Conservation (phyloP, 2,113 vertebrate genomes). For the Odontophorus gujanensis region DNA sequence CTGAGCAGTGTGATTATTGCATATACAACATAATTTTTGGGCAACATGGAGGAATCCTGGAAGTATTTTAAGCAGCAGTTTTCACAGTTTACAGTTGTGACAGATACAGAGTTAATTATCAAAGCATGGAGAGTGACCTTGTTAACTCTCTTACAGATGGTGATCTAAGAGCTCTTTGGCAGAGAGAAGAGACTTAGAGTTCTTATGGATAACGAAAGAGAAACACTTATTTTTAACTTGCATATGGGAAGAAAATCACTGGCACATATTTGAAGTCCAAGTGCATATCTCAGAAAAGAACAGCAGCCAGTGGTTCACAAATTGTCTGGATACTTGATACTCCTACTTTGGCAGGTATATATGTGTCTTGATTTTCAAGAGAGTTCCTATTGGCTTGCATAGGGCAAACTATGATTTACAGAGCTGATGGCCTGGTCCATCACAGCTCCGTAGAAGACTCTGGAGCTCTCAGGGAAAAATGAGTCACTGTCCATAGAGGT, state of each 20-base stretch:
- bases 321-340: neutral
- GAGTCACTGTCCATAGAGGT: no score
- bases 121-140: neutral
- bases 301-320: neutral
- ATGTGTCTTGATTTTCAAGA: neutral
- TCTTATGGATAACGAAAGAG: neutral
- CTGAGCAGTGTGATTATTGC: neutral
- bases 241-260: neutral
- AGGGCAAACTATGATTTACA: neutral
- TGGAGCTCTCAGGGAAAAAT: neutral
- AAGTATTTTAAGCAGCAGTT: constrained; percentile 39
- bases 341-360: neutral
- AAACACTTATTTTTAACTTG: neutral
- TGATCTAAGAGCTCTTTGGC: neutral
- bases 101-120: constrained; percentile 11
- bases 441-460: neutral
- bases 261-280: neutral
- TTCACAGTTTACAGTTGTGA: constrained; percentile 35
- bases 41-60: neutral
- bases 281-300: neutral
- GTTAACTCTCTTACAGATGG: neutral
- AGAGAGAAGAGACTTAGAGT: neutral
- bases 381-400: neutral
- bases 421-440: neutral
- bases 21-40: constrained; percentile 23